Evolutionary conservation across 2,797 vertebrate genomes (phyloP).

Genomic region (Coilia nasus): DNA sequence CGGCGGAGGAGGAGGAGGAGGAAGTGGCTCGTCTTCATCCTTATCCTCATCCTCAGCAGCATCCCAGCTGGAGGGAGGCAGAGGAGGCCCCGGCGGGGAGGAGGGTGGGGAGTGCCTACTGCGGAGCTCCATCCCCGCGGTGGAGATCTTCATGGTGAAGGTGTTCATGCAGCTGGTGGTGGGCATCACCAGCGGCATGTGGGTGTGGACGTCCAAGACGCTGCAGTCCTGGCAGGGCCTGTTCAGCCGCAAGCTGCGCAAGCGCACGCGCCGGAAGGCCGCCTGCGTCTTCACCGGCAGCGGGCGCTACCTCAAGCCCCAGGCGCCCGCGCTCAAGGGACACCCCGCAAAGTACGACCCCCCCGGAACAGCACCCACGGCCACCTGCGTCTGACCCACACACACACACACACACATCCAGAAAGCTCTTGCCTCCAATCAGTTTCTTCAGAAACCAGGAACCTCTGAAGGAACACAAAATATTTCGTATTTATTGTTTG

Average conservation of each 20-base stretch:
- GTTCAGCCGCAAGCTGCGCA: constrained; percentile 88
- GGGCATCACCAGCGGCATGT: constrained; percentile 97
- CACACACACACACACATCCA: not conserved
- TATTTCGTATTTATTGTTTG: constrained; percentile 18
- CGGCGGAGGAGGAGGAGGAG: constrained; percentile 14
- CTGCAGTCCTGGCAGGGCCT: constrained; percentile 96
- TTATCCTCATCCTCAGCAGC: not conserved
- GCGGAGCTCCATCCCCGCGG: constrained; percentile 89
- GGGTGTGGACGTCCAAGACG: constrained; percentile 99
- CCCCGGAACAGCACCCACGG: constrained; percentile 72
- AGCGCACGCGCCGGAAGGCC: constrained; percentile 87
- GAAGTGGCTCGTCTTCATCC: not conserved
- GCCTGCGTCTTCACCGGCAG: constrained; percentile 84
- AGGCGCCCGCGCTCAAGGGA: constrained; percentile 71
- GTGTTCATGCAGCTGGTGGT: constrained; percentile 96
- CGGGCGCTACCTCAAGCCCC: constrained; percentile 89
- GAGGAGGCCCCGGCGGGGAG: not conserved
- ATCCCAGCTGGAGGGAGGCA: not conserved
- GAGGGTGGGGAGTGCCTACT: constrained; percentile 86
- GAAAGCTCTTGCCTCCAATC: constrained; percentile 4
- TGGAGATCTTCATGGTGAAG: constrained; percentile 98
- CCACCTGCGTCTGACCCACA: constrained; percentile 86
- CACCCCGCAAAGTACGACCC: constrained; percentile 88
- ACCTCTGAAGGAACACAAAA: not conserved
- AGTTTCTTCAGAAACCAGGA: not conserved